A percentile compares a stretch with the other conserved stretches of the same genome.
phyloP scores from a whole-genome alignment of 92 coral and sea anemone species.

The Pocillopora meandrina region DNA sequence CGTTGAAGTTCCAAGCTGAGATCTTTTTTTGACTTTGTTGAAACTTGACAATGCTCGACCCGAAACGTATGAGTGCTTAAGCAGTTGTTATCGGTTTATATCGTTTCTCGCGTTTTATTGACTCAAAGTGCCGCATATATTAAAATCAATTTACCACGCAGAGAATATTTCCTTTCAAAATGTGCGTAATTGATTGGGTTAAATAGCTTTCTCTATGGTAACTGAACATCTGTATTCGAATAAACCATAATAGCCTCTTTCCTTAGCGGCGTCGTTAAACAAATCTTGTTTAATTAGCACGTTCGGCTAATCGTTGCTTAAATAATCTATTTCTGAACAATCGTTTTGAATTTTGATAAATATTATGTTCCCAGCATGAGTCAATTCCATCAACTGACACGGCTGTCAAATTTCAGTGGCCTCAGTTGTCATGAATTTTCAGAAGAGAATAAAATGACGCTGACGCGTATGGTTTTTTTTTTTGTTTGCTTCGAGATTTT shows the following conservation, averaged over 20 bases:
- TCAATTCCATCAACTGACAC: neutral
- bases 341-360: neutral
- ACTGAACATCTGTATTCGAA: neutral
- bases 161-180: constrained; percentile 1
- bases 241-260: neutral
- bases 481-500: neutral
- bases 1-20: neutral
- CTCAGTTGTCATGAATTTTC: neutral
- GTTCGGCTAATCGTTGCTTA: constrained; percentile 4
- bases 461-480: neutral
- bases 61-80: neutral
- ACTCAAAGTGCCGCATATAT: constrained; percentile 32
- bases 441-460: neutral
- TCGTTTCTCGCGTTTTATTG: constrained; percentile 22
- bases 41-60: neutral
- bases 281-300: constrained; percentile 4
- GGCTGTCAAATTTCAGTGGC: neutral
- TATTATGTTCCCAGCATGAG: neutral
- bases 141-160: neutral
- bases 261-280: neutral
- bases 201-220: constrained; percentile 1
- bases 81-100: constrained; percentile 9
- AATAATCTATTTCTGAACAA: neutral
- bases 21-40: neutral
- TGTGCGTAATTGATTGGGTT: constrained; percentile 14